Base-by-base conservation (phyloP, 2,797 vertebrate genomes). In the Acanthiza pusilla region DNA sequence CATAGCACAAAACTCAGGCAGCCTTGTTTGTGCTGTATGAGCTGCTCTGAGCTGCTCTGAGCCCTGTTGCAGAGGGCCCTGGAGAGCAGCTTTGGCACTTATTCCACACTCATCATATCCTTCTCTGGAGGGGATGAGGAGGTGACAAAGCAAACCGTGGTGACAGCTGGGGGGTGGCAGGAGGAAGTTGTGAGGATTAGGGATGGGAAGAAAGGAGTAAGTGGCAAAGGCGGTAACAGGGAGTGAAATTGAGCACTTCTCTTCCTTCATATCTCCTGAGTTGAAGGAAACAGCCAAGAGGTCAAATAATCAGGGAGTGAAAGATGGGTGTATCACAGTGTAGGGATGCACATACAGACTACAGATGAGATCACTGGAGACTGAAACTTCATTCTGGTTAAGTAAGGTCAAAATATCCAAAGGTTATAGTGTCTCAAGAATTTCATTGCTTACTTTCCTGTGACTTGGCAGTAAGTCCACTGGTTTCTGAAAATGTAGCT, bases 141-240 rank as follows among this genome's bases (percentile, higher is more conserved):
- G 86, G 91, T 92, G 94, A 92, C 71, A 96, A 93, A 96, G 62
- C 70, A 91, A 94, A 88, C 71, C 84, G 76, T 90, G 92, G 71
- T 90, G 80, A 91, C 86, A 82, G 92, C 73, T 88, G n/a, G 45
- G 65, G 79, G 90, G 76, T 91, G 83, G 70, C 61, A 84, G 72
- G 86, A 93, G 85, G 83, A 94, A 93, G 51, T 91, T 93, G 74
- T 66, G 63, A 92, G 71, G 43, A 87, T 79, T 82, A 73, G n/a
- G 51, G 60, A 54, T 67, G 67, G 71, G 80, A 92, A 43, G 60
- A 89, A 89, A 47, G 50, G 34, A 91, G 11, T 72, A 62, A 90
- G 66, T 70, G 51, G 43, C 51, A 89, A 81, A 55, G 25, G 32
- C 42, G 34, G 62, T 80, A 93, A 63, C 11, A 60, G 65, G 67